phyloP scores from a whole-genome alignment of 2,888 invertebrate genomes.

The Homarus gammarus region DNA sequence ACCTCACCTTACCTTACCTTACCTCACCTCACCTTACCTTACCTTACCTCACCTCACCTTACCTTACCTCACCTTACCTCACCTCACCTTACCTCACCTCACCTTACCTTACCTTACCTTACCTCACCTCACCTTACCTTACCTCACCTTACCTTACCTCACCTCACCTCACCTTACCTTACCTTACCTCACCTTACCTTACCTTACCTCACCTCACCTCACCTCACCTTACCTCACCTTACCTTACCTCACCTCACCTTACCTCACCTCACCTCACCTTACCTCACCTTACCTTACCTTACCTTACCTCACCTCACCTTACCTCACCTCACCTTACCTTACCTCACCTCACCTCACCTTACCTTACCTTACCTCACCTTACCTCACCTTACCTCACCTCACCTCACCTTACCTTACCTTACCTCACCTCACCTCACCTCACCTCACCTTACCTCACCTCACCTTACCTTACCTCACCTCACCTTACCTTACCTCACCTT shows the following conservation, averaged over 20 bases:
- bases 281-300: not conserved
- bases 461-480: not conserved
- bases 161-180: not conserved
- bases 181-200: not conserved
- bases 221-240: not conserved
- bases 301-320: not conserved
- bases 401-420: conserved; percentile 2
- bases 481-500: not conserved
- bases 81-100: not conserved
- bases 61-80: too few species aligned
- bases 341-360: not conserved
- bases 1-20: not conserved
- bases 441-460: not conserved
- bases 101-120: not conserved
- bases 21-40: not conserved
- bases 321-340: too few species aligned
- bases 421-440: not conserved
- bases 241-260: not conserved
- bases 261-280: not conserved
- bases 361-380: not conserved
- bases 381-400: too few species aligned
- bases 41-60: not conserved
- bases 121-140: not conserved
- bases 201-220: not conserved
- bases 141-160: not conserved